phyloP scores from a whole-genome alignment of 2,113 vertebrate species.

The Gallinago media region DNA sequence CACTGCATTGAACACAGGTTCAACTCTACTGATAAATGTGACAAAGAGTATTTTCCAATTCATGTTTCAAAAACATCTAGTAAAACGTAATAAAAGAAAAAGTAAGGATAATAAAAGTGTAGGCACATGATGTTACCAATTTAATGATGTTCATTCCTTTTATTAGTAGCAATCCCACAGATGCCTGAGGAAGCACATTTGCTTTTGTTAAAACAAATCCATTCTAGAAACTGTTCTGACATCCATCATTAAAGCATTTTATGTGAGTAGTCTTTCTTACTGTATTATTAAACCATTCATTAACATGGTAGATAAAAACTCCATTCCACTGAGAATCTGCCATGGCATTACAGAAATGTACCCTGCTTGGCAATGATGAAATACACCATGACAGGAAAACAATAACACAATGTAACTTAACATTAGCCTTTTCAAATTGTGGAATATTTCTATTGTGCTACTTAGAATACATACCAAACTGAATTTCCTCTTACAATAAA shows the following conservation, averaged over 20 bases:
- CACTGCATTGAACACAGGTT: neutral
- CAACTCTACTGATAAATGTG: neutral
- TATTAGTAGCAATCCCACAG: constrained; percentile 50
- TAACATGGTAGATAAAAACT: constrained; percentile 58
- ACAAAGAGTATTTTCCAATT: neutral
- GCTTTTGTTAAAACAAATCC: constrained; percentile 52
- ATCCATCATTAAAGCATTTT: constrained; percentile 54
- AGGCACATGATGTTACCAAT: neutral
- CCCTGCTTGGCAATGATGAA: neutral
- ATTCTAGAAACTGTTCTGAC: constrained; percentile 44
- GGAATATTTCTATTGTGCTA: constrained; percentile 5
- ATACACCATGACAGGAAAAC: constrained; percentile 4
- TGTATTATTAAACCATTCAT: constrained; percentile 70
- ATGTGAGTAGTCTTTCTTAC: constrained; percentile 42
- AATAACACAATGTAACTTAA: neutral
- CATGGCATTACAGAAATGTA: neutral
- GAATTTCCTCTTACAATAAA: neutral
- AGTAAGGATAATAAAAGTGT: neutral
- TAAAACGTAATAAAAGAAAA: neutral
- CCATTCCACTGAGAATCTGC: constrained; percentile 13
- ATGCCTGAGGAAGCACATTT: constrained; percentile 56
- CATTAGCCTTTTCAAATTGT: neutral
- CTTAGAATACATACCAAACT: neutral
- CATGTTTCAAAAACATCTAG: constrained; percentile 9
- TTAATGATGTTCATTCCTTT: constrained; percentile 13